Evolutionary conservation across 2,797 vertebrate genomes (phyloP), one percentile per base, ranked within the genome.

Genomic region (Pantherophis alleghaniensis): DNA sequence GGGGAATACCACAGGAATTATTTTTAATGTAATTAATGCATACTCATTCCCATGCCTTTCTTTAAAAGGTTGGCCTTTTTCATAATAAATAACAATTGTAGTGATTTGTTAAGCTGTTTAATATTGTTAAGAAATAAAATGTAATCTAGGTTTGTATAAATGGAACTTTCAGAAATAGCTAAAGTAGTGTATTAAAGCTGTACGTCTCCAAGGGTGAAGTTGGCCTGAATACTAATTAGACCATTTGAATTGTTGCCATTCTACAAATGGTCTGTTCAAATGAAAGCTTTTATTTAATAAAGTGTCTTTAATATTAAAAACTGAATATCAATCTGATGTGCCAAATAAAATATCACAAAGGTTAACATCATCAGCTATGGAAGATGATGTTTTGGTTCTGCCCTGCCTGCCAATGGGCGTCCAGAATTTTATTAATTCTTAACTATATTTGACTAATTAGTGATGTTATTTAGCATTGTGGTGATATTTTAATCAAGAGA

Each of bases 401-500:
- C 69, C 55, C 24, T 59, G 87, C 53, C 47, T 61, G 37, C 47
- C 26, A 66, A 56, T 91, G 89, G 89, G 69, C 74, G 87, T 93
- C 93, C 92, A 96, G 92, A 95, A 97, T 95, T 94, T 7, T 86
- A 96, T 96, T 95, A 53, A 94, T 94, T 95, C 89, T 95, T 51
- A 55, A 22, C 94, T 91, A 66, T 94, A 94, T 96, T 91, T 94
- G 92, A 93, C 96, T 96, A 96, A 94, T 89, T 94, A 1, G 24
- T 97, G 83, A 63, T 95, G 74, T 42, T 91, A 94, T 91, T 93
- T 95, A 95, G 93, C 94, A 55, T 20, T 95, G 91, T 95, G 91
- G 93, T 97, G 94, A 94, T 93, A 95, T 97, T 97, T 96, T 94
- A 97, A 94, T 96, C 96, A 95, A 91, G 94, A 95, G 93, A 95